These are phyloP conservation scores for Spongilla lacustris DNA, from an alignment of 37 sponge, comb jelly and placozoan species.

Conservation along the genomic window DNA sequence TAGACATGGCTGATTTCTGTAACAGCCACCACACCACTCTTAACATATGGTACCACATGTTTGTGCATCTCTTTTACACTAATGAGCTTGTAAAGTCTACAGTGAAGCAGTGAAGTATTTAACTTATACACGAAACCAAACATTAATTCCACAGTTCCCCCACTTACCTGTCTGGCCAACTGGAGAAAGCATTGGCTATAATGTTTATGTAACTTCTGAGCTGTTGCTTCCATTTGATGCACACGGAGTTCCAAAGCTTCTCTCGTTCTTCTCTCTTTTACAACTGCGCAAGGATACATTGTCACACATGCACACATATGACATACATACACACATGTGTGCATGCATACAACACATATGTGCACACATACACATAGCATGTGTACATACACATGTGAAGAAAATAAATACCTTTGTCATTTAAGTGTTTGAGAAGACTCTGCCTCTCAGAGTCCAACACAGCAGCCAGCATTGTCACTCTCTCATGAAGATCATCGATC, in stretches of 20 bases:
- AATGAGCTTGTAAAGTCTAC: neutral
- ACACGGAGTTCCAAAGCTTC: constrained; percentile 33
- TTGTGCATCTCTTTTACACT: too few species aligned
- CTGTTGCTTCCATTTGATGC: constrained; percentile 20
- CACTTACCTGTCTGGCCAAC: constrained; percentile 62
- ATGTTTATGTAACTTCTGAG: constrained; percentile 35
- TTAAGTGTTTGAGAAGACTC: constrained; percentile 23
- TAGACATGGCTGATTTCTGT: too few species aligned
- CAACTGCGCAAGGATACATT: constrained; percentile 21
- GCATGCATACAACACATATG: neutral
- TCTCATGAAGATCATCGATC: constrained; percentile 27
- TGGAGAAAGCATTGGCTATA: constrained; percentile 65
- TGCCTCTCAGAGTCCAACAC: constrained; percentile 39
- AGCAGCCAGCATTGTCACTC: constrained; percentile 13
- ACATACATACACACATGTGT: neutral
- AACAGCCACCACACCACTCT: too few species aligned
- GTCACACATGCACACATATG: neutral
- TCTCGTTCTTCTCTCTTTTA: constrained; percentile 54
- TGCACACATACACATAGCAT: neutral
- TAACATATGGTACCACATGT: too few species aligned
- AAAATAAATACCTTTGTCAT: neutral
- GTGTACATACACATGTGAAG: neutral
- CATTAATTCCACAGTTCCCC: neutral
- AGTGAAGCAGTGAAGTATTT: neutral
- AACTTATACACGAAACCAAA: neutral